Conservation (phyloP, 2,888 invertebrate genomes). For the Cremastinae sp. region DNA sequence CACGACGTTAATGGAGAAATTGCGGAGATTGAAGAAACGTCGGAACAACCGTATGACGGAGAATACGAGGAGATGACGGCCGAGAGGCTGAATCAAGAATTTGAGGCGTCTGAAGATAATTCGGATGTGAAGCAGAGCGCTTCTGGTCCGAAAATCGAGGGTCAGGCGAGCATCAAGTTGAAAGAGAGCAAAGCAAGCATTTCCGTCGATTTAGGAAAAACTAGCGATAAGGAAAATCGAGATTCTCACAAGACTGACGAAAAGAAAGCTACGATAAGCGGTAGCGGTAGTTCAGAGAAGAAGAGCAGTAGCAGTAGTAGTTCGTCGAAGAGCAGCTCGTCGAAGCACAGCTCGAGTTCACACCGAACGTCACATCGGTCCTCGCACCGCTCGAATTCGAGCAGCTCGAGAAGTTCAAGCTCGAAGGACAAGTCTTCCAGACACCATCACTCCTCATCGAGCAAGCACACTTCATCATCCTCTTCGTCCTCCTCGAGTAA, state of each 20-base stretch:
- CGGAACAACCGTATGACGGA: constrained; percentile 29
- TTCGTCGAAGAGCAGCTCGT: constrained; percentile 70
- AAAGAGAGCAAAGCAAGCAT: constrained; percentile 65
- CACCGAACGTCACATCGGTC: constrained; percentile 69
- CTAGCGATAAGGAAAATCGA: constrained; percentile 81
- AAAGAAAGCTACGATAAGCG: constrained; percentile 68
- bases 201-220: constrained; percentile 80
- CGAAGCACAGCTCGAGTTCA: constrained; percentile 70
- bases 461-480: constrained; percentile 64
- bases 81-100: constrained; percentile 61
- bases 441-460: constrained; percentile 71
- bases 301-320: constrained; percentile 72
- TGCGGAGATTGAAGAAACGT: constrained; percentile 66
- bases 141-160: constrained; percentile 73
- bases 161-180: constrained; percentile 61
- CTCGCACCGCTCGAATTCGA: constrained; percentile 71
- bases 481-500: constrained; percentile 67
- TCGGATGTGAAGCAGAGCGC: constrained; percentile 58
- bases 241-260: constrained; percentile 80
- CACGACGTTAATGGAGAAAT: constrained; percentile 70
- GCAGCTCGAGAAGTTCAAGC: constrained; percentile 65
- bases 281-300: constrained; percentile 75
- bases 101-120: not conserved
- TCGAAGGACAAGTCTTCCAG: constrained; percentile 76
- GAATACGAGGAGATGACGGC: constrained; percentile 48